Percentiles rank a stretch among this genome's conserved stretches.
These are phyloP conservation scores for Meteorus colon DNA, from an alignment of 2,888 invertebrate genomes.

Conservation along the genomic window DNA sequence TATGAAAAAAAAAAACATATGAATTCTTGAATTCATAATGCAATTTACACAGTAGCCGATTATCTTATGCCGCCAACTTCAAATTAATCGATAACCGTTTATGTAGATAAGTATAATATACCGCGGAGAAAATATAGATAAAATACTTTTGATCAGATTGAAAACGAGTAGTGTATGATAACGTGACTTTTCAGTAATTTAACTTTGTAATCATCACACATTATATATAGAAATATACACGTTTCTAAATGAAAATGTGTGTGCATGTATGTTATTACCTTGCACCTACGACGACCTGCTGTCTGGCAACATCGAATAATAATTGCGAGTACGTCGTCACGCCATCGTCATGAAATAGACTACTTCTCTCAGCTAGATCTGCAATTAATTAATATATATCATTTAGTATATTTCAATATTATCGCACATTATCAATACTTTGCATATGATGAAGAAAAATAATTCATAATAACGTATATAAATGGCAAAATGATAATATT, in stretches of 20 bases:
- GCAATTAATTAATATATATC: conserved; percentile 65
- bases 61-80: neutral
- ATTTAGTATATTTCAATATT: neutral
- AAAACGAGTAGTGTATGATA: conserved; percentile 15
- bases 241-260: conserved; percentile 4
- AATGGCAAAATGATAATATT: neutral
- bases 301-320: conserved; percentile 89
- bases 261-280: conserved; percentile 78
- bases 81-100: conserved; percentile 14
- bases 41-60: too few relatives aligned
- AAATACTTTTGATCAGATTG: conserved; percentile 17
- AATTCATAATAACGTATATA: neutral
- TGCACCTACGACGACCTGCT: conserved; percentile 92
- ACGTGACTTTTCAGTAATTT: neutral
- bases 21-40: too few relatives aligned
- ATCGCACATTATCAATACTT: neutral
- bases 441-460: neutral
- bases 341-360: conserved; percentile 80
- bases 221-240: neutral
- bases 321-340: conserved; percentile 88
- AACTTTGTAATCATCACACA: neutral
- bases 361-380: conserved; percentile 78
- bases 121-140: neutral
- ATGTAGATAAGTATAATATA: conserved; percentile 12
- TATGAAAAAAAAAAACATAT: too few relatives aligned